Evolutionary conservation across 1,140 invertebrate genomes (phyloP).

Genomic region (Drosophila insularis): DNA sequence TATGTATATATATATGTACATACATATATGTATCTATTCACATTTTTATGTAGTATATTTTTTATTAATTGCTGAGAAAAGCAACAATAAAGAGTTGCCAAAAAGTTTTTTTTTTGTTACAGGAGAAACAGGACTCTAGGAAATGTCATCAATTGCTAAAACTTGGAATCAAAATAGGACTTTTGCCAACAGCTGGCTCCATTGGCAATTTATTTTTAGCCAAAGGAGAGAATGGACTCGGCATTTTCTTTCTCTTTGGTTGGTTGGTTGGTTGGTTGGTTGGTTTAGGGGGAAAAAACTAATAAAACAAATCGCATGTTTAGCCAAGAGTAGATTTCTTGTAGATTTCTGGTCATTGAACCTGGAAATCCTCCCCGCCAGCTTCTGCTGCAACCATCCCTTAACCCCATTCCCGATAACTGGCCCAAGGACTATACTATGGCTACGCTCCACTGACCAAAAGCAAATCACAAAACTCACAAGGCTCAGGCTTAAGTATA

Average conservation of each 20-base stretch:
- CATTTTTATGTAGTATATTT: constrained; percentile 34
- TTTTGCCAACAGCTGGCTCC: constrained; percentile 63
- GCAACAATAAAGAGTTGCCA: constrained; percentile 57
- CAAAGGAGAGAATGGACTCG: not conserved
- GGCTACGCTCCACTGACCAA: constrained; percentile 38
- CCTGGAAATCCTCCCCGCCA: constrained; percentile 16
- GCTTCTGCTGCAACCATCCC: constrained; percentile 22
- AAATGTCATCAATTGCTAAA: not conserved
- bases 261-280: no score
- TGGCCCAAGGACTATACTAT: constrained; percentile 26
- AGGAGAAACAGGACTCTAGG: not conserved
- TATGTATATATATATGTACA: no score
- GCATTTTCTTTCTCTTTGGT: not conserved
- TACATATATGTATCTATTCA: no score
- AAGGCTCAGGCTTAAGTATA: constrained; percentile 53
- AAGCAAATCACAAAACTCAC: constrained; percentile 44
- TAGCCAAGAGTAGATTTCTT: constrained; percentile 51
- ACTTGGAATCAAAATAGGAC: constrained; percentile 23
- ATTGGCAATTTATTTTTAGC: constrained; percentile 52
- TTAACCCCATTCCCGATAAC: not conserved
- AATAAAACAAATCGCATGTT: constrained; percentile 79
- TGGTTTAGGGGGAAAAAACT: constrained; percentile 47
- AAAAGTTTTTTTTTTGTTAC: constrained; percentile 38
- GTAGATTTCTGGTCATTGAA: constrained; percentile 71
- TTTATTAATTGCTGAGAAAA: constrained; percentile 67